Base-by-base conservation (phyloP, 2,888 invertebrate species). In the Prenolepis imparis region DNA sequence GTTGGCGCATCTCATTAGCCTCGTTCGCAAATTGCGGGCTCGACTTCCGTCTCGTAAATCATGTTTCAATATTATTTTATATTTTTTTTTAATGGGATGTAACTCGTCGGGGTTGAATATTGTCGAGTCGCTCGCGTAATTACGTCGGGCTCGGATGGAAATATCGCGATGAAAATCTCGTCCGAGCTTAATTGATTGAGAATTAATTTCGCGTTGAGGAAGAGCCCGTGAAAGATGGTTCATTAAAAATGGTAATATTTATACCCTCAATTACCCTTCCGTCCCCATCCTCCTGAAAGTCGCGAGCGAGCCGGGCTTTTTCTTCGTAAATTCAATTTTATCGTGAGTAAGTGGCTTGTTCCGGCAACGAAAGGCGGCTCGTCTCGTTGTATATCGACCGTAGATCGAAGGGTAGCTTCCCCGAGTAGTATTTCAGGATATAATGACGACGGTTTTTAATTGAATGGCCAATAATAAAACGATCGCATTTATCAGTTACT, bases 101-200 rank as follows among this genome's bases (percentile, higher is more conserved):
- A 77, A 44, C 77, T 66, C 44, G 66, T 66, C 52, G 77, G 75
- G 52, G 77, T 75, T 28, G 68, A 28, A 36, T 73, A 55, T 83
- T 63, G 74, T 77, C 83, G 59, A 74, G 55, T 21, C 48, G 72
- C 66, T 70, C 52, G 59, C 63, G 83, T 68, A 83, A 84, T 84
- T 84, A 84, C 83, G 55, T 83, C 59, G 77, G 74, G 87, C 82
- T 77, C 81, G 87, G 87, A 89, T 89, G 84, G 89, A 86, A 84
- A 87, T 83, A 81, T 80, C 83, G 73, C 84, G 89, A 89, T 89
- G 88, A 83, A 89, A 89, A 89, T 89, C 88, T 89, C 87, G 83
- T 82, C 84, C 72, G 72, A 72, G 72, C 78, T 80, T 80, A 80
- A 80, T 80, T 80, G 78, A 80, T 80, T 72, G 78, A 80, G 78